These are phyloP conservation scores for Drosophila truncata DNA, from an alignment of 1,140 invertebrate species.

Conservation along the genomic window DNA sequence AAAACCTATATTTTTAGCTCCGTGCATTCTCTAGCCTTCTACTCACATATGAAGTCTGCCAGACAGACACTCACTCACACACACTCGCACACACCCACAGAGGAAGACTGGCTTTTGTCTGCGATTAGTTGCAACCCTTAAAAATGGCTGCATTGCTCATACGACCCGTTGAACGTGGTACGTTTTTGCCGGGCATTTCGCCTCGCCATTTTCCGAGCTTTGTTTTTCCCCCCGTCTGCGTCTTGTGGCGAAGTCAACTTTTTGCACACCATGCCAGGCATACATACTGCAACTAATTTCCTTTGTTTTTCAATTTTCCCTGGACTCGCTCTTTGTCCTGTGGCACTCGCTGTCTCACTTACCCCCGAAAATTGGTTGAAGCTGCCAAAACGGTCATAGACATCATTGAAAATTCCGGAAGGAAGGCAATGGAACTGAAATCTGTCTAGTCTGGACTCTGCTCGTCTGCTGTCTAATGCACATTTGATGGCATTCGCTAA, in stretches of 20 bases:
- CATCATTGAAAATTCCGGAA: slow-evolving; percentile 53
- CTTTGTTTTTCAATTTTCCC: slow-evolving; percentile 80
- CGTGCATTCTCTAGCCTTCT: slow-evolving; percentile 13
- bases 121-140: slow-evolving; percentile 81
- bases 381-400: slow-evolving; percentile 71
- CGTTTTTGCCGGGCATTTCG: slow-evolving; percentile 40
- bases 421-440: background rate
- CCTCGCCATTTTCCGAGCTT: slow-evolving; percentile 18
- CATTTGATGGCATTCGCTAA: slow-evolving; percentile 81
- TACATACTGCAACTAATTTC: slow-evolving; percentile 69
- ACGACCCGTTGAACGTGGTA: slow-evolving; percentile 60
- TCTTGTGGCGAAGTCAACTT: slow-evolving; percentile 63
- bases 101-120: slow-evolving; percentile 52
- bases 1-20: background rate
- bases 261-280: slow-evolving; percentile 37
- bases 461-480: slow-evolving; percentile 66
- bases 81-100: slow-evolving; percentile 4
- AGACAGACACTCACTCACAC: slow-evolving; percentile 29
- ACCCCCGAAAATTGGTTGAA: slow-evolving; percentile 24
- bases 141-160: slow-evolving; percentile 76
- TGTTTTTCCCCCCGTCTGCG: slow-evolving; percentile 41
- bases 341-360: background rate
- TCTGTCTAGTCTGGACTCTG: slow-evolving; percentile 15
- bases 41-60: slow-evolving; percentile 36
- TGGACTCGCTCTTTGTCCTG: slow-evolving; percentile 27